Evolutionary conservation across 2,888 invertebrate species (phyloP).

Genomic region (Drosophila kanekoi): DNA sequence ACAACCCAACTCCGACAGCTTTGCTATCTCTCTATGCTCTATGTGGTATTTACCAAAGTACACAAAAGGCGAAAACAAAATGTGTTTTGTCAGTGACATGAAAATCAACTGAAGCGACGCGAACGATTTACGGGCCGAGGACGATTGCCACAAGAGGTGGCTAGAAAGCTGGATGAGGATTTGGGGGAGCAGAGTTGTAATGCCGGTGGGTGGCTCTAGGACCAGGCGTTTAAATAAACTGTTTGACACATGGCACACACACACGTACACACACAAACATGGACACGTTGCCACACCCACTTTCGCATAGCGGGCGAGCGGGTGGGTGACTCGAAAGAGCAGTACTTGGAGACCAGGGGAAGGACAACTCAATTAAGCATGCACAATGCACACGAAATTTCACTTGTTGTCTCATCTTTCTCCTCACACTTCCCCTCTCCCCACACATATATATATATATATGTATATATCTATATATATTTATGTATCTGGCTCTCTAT

Average conservation of each 20-base stretch:
- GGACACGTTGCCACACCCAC: constrained; percentile 31
- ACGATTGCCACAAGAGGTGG: constrained; percentile 27
- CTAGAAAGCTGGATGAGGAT: not conserved
- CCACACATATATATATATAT: not conserved
- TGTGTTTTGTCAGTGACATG: constrained; percentile 73
- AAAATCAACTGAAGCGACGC: constrained; percentile 70
- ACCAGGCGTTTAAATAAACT: constrained; percentile 58
- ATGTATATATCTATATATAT: not conserved
- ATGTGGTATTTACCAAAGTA: constrained; percentile 56
- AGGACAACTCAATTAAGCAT: constrained; percentile 76
- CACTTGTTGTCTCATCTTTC: constrained; percentile 34
- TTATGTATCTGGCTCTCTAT: not conserved
- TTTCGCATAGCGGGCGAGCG: constrained; percentile 6
- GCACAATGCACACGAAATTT: constrained; percentile 78
- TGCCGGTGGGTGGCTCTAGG: constrained; percentile 15
- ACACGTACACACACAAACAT: constrained; percentile 19
- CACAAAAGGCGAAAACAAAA: constrained; percentile 60
- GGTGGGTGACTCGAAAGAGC: constrained; percentile 16
- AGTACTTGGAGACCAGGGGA: constrained; percentile 27
- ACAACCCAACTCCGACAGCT: not conserved
- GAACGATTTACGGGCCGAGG: constrained; percentile 57
- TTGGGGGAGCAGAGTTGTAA: constrained; percentile 10
- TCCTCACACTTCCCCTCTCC: not conserved
- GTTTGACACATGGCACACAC: constrained; percentile 63
- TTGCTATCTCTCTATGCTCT: constrained; percentile 4